Evolutionary conservation across 2,888 invertebrate genomes (phyloP).

Genomic region (Synergus gifuensis): DNA sequence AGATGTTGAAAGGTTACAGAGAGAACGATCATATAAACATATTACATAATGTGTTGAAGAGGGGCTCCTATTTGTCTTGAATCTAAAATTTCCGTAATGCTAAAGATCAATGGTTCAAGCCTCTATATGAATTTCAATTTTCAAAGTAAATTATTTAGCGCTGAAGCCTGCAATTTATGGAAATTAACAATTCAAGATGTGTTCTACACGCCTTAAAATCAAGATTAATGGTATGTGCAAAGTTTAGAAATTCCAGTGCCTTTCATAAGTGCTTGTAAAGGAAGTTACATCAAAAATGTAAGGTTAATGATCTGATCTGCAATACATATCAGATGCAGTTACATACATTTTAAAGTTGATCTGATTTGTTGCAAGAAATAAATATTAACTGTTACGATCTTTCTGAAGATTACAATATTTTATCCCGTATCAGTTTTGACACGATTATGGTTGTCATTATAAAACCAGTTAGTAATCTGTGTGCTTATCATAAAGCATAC

Average conservation of each 20-base stretch:
- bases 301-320: neutral
- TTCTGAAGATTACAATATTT: neutral
- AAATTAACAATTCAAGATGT: neutral
- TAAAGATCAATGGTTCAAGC: slow-evolving; percentile 7
- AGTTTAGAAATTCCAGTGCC: neutral
- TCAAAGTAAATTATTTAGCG: neutral
- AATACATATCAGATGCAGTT: neutral
- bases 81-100: neutral
- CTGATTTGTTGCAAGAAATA: slow-evolving; percentile 10
- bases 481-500: neutral
- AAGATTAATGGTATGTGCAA: slow-evolving; percentile 17
- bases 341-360: neutral
- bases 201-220: neutral
- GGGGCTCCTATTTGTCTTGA: neutral
- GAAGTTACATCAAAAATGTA: neutral
- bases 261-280: neutral
- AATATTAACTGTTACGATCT: slow-evolving; percentile 33
- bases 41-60: neutral
- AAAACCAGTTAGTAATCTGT: slow-evolving; percentile 7
- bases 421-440: neutral
- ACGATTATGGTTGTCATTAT: slow-evolving; percentile 8
- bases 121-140: neutral
- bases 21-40: no score
- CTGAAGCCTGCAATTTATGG: neutral
- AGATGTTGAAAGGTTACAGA: neutral